These are phyloP conservation scores for Styela clava DNA, from an alignment of 23 tunicate genomes.

Conservation along the genomic window DNA sequence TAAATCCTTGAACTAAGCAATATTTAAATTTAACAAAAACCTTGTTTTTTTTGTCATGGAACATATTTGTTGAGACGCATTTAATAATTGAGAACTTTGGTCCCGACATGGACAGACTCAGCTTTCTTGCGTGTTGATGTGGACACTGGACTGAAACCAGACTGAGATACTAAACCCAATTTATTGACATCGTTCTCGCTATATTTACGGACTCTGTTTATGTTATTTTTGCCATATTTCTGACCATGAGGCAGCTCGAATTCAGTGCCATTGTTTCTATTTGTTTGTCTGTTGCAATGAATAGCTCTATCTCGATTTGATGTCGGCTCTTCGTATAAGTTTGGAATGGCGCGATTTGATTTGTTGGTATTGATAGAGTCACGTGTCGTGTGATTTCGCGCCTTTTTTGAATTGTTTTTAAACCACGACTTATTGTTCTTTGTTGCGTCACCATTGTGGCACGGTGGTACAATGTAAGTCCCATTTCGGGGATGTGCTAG, in stretches of 20 bases:
- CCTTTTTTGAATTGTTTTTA: constrained; percentile 4
- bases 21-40: no score
- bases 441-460: constrained; percentile 8
- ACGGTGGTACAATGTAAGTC: neutral
- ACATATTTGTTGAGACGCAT: no score
- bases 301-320: neutral
- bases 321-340: neutral
- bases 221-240: neutral
- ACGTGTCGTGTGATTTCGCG: neutral
- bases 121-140: constrained; percentile 25
- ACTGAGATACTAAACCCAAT: constrained; percentile 5
- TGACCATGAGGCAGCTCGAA: neutral
- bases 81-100: no score
- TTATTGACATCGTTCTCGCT: constrained; percentile 31
- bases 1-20: no score
- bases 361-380: neutral
- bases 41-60: no score
- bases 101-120: constrained; percentile 9
- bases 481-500: neutral
- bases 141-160: constrained; percentile 9
- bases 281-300: neutral
- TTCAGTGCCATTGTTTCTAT: neutral
- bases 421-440: neutral
- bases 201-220: neutral
- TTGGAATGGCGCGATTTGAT: constrained; percentile 26